Evolutionary conservation across 2,888 invertebrate genomes (phyloP).

Genomic region (Laothoe populi): DNA sequence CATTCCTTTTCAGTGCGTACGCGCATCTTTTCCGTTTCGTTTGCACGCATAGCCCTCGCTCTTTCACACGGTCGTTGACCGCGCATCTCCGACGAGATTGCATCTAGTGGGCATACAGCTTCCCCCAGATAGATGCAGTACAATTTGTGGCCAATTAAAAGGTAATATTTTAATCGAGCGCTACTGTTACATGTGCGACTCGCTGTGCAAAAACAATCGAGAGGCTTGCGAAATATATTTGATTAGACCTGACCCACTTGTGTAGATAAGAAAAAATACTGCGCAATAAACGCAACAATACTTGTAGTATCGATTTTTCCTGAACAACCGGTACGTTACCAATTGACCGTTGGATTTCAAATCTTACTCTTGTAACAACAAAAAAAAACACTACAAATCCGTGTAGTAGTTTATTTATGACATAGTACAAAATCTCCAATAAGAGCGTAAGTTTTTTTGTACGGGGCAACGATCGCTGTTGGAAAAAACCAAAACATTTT

Average conservation of each 20-base stretch:
- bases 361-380: slow-evolving; percentile 50
- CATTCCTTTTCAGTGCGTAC: slow-evolving; percentile 83
- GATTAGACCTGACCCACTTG: slow-evolving; percentile 70
- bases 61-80: slow-evolving; percentile 77
- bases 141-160: slow-evolving; percentile 79
- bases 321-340: slow-evolving; percentile 1
- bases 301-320: slow-evolving; percentile 29
- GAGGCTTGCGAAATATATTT: slow-evolving; percentile 56
- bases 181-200: slow-evolving; percentile 34
- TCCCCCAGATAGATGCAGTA: slow-evolving; percentile 76
- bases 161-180: slow-evolving; percentile 57
- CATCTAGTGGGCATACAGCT: slow-evolving; percentile 82
- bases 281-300: slow-evolving; percentile 53
- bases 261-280: slow-evolving; percentile 69
- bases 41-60: slow-evolving; percentile 62
- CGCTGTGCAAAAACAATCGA: slow-evolving; percentile 31
- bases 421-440: slow-evolving; percentile 72
- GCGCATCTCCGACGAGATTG: slow-evolving; percentile 81
- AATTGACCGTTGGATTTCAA: slow-evolving; percentile 69
- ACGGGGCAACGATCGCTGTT: slow-evolving; percentile 49
- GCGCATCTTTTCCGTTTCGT: slow-evolving; percentile 71
- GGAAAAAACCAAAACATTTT: slow-evolving; percentile 82
- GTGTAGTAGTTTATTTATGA: slow-evolving; percentile 77
- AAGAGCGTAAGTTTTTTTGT: slow-evolving; percentile 61
- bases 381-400: slow-evolving; percentile 58